Percentiles rank a stretch among this genome's conserved stretches.
Conservation (phyloP, 2,888 invertebrate genomes). For the Drosophila testacea region DNA sequence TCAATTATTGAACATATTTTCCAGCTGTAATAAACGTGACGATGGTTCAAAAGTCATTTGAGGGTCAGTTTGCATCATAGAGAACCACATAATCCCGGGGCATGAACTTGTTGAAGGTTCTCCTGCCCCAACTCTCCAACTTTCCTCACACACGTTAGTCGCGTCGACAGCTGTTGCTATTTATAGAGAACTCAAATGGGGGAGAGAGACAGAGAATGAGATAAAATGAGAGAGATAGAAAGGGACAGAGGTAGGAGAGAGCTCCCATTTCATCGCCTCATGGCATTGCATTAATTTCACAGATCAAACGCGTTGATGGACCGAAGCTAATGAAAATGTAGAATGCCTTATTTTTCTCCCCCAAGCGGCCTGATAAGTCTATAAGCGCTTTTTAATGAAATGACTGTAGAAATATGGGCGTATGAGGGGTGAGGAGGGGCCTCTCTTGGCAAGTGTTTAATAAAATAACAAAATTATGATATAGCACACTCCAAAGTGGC, state of each 20-base stretch:
- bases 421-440: neutral
- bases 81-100: conserved; percentile 9
- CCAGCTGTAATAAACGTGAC: conserved; percentile 69
- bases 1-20: conserved; percentile 68
- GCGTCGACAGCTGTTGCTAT: conserved; percentile 65
- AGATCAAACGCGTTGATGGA: conserved; percentile 78
- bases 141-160: neutral
- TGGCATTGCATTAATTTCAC: conserved; percentile 78
- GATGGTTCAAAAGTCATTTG: conserved; percentile 51
- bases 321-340: conserved; percentile 72
- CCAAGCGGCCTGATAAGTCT: conserved; percentile 11
- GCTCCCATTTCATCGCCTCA: conserved; percentile 53
- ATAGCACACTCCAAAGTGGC: conserved; percentile 33
- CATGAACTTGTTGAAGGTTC: conserved; percentile 37
- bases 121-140: neutral
- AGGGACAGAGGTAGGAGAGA: neutral
- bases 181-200: conserved; percentile 52
- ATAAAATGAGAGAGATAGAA: neutral
- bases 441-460: conserved; percentile 58
- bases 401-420: conserved; percentile 49
- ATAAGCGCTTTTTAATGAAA: conserved; percentile 73
- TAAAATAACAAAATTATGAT: conserved; percentile 49
- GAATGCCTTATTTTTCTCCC: conserved; percentile 10
- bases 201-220: conserved; percentile 7
- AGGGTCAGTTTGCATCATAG: conserved; percentile 46